A percentile compares a stretch with the other conserved stretches of the same genome.
phyloP scores from a whole-genome alignment of 2,113 vertebrate genomes.

The Peromyscus californicus region DNA sequence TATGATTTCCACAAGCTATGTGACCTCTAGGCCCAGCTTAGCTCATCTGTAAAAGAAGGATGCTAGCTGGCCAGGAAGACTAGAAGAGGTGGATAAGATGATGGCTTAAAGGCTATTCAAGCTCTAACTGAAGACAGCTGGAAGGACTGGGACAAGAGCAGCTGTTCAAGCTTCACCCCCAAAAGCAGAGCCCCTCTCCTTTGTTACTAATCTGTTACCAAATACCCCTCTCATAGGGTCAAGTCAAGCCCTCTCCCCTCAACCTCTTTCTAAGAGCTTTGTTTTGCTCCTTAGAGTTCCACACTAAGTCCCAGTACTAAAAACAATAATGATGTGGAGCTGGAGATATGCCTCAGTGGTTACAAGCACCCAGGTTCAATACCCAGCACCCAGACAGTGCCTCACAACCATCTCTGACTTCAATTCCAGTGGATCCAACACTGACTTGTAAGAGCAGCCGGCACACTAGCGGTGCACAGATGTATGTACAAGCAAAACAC shows the following conservation, averaged over 20 bases:
- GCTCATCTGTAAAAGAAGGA: not conserved
- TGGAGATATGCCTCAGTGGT: not conserved
- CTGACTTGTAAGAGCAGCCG: not conserved
- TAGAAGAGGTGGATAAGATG: not conserved
- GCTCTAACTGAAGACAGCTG: conserved; percentile 7
- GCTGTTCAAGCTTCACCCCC: not conserved
- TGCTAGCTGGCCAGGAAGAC: not conserved
- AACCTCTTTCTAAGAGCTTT: not conserved
- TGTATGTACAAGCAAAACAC: not conserved
- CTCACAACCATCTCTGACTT: not conserved
- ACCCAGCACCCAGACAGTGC: not conserved
- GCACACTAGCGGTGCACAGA: not conserved
- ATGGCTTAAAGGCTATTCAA: not conserved
- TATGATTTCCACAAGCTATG: not conserved
- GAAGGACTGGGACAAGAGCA: not conserved
- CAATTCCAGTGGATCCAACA: not conserved
- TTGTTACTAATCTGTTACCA: not conserved
- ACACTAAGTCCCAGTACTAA: conserved; percentile 10
- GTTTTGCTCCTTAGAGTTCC: not conserved
- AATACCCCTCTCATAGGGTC: not conserved
- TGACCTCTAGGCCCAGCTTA: not conserved
- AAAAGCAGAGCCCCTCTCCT: not conserved
- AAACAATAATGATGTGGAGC: not conserved
- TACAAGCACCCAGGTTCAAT: not conserved
- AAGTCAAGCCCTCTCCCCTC: not conserved